Evolutionary conservation across 1,140 invertebrate species (phyloP).

Genomic region (Ostrea denselamellosa): DNA sequence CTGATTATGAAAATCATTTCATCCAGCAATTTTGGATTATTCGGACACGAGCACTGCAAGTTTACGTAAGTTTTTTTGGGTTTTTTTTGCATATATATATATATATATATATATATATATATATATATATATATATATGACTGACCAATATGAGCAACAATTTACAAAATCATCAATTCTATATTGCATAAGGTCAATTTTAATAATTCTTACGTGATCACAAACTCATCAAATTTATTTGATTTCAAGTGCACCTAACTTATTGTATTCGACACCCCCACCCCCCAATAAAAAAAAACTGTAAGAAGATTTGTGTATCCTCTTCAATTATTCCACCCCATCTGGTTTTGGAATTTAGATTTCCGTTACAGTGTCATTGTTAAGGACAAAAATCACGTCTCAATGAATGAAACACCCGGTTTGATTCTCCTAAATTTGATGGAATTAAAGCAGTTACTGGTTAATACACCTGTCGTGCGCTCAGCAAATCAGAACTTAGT

Average conservation of each 20-base stretch:
- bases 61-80: not conserved
- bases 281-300: not conserved
- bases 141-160: no score
- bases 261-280: not conserved
- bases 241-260: no score
- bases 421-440: not conserved
- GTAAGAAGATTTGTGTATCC: conserved; percentile 8
- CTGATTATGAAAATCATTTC: not conserved
- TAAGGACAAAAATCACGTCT: not conserved
- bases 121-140: no score
- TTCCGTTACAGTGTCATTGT: conserved; percentile 16
- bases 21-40: not conserved
- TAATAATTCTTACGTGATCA: not conserved
- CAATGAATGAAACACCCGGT: not conserved
- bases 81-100: no score
- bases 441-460: conserved; percentile 25
- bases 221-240: not conserved
- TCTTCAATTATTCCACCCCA: not conserved
- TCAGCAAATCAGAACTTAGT: conserved; percentile 24
- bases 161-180: no score
- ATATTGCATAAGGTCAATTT: not conserved
- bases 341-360: not conserved
- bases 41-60: not conserved
- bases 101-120: no score
- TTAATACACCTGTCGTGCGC: not conserved